These are phyloP conservation scores for Hycleus cichorii DNA, from an alignment of 1,140 invertebrate species.

Conservation along the genomic window DNA sequence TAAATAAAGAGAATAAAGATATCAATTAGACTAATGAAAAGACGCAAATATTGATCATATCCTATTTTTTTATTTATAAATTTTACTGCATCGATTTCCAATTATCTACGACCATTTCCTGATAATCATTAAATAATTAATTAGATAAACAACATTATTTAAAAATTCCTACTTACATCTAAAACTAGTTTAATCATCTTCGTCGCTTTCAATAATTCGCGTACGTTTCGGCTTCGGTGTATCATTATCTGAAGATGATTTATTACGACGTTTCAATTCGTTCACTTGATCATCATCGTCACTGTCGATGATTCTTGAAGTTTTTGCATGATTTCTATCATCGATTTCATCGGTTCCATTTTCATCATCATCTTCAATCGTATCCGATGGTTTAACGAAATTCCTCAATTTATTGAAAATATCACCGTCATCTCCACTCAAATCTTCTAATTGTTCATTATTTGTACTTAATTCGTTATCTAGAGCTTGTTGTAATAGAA, in stretches of 20 bases:
- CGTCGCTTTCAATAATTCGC: slow-evolving; percentile 28
- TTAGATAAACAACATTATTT: too few relatives aligned
- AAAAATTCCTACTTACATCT: too few relatives aligned
- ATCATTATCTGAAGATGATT: slow-evolving; percentile 24
- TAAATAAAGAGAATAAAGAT: too few relatives aligned
- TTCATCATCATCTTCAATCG: not conserved
- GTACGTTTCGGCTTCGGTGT: slow-evolving; percentile 23
- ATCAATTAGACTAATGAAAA: too few relatives aligned
- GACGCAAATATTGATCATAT: too few relatives aligned
- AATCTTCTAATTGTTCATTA: slow-evolving; percentile 18
- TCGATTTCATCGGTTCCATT: not conserved
- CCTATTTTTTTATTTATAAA: too few relatives aligned
- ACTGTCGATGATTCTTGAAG: slow-evolving; percentile 18
- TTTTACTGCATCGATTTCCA: too few relatives aligned
- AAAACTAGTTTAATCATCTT: slow-evolving; percentile 17
- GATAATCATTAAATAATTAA: too few relatives aligned
- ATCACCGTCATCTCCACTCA: slow-evolving; percentile 32
- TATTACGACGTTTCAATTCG: slow-evolving; percentile 10
- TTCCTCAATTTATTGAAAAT: slow-evolving; percentile 34
- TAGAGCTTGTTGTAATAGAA: slow-evolving; percentile 42
- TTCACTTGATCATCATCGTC: slow-evolving; percentile 16
- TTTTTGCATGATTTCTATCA: not conserved
- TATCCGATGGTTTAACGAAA: not conserved
- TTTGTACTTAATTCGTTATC: slow-evolving; percentile 38
- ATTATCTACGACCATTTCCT: too few relatives aligned